Base-by-base conservation (phyloP, 2,888 invertebrate species). In the Meteorus cinctellus region DNA sequence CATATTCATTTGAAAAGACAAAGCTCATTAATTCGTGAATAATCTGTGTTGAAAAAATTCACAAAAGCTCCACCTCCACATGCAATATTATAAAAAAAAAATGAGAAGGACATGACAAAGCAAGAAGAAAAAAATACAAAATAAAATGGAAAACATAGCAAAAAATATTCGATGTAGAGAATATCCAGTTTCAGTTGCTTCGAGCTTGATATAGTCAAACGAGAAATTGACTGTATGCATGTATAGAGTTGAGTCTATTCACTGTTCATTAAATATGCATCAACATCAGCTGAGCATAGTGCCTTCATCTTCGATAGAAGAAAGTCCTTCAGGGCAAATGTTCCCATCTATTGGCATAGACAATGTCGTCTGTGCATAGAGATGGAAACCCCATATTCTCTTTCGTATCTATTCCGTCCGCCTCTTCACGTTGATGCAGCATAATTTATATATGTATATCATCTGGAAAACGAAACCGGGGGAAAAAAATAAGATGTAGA, bases 221-320 rank as follows among this genome's bases (percentile, higher is more conserved):
- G 14, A 63, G 16, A 31, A 31, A 31, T 31, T 16, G 27, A n/a
- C n/a, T 63, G 4, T 29, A 14, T 63, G 31, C 29, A 63, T 31
- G n/a, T 31, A 34, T 59, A 19, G 16, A 63, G 31, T 29, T 63
- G 63, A n/a, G 31, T 29, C 29, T 63, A 63, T 63, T 29, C 34
- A 77, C 31, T 36, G 36, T 65, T 65, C 65, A 41, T 36, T 65
- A 65, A 65, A 65, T 65, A 65, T 65, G 65, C 65, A 65, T 65
- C 65, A 65, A 36, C 65, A 34, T 65, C 19, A 65, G 65, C 36
- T 31, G 19, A 36, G 36, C 2, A 65, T 65, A 19, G 31, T 65
- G n/a, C 36, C 41, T 8, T 55, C 68, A 68, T 68, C 27, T 48
- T 31, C 48, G 68, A 31, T 45, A n/a, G 65, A 65, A 63, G 65